Evolutionary conservation across 1,140 invertebrate genomes (phyloP).

Genomic region (Zeugodacus cucurbitae): DNA sequence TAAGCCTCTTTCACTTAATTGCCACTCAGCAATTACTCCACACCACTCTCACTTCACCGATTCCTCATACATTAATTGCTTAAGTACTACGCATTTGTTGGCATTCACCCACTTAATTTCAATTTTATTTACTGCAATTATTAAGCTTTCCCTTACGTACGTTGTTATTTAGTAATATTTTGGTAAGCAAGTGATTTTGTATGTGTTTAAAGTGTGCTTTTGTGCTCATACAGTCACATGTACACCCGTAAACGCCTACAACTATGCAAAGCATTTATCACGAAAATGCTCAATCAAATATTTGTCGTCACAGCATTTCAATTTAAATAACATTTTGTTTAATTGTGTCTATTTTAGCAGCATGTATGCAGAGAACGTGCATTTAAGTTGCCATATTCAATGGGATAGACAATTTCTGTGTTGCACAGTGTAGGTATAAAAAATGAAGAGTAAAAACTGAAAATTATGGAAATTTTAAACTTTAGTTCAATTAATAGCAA

Average conservation of each 20-base stretch:
- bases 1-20: neutral
- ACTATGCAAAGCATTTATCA: slow-evolving; percentile 7
- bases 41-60: neutral
- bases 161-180: slow-evolving; percentile 7
- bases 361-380: neutral
- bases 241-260: neutral
- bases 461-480: no score
- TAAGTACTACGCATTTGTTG: neutral
- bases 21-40: neutral
- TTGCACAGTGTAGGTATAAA: neutral
- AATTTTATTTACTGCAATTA: neutral
- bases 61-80: neutral
- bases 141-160: neutral
- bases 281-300: slow-evolving; percentile 1
- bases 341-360: neutral
- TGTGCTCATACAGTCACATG: no score
- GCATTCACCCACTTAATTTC: neutral
- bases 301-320: neutral
- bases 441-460: no score
- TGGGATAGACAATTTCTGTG: neutral
- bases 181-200: no score
- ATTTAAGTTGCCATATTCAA: neutral
- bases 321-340: slow-evolving; percentile 18
- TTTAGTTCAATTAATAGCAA: no score
- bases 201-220: neutral